phyloP scores from a whole-genome alignment of 2,113 vertebrate genomes.

The Etheostoma spectabile region DNA sequence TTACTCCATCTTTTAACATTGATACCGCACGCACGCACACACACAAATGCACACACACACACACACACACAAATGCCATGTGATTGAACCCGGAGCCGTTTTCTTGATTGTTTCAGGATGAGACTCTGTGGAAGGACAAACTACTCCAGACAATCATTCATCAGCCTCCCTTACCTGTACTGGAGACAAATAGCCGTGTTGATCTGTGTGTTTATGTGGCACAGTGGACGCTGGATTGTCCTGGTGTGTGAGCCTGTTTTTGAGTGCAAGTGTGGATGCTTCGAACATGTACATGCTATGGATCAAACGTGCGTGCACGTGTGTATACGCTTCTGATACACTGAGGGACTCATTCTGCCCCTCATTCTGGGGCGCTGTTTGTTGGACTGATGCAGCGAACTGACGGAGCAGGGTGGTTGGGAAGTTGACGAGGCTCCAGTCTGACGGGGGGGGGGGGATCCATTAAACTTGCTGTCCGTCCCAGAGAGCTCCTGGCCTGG shows the following conservation, averaged over 20 bases:
- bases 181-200: conserved; percentile 47
- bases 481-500: conserved; percentile 37
- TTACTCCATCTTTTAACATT: conserved; percentile 35
- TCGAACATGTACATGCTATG: background rate
- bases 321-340: background rate
- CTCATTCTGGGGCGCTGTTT: background rate
- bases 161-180: conserved; percentile 51
- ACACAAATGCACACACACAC: conserved; percentile 2
- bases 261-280: background rate
- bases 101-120: conserved; percentile 13
- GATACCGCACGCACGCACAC: conserved; percentile 6
- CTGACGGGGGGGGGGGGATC: conserved; percentile 22
- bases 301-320: background rate
- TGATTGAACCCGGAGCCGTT: conserved; percentile 13
- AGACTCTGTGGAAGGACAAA: conserved; percentile 47
- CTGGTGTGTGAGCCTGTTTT: background rate
- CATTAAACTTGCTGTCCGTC: conserved; percentile 40
- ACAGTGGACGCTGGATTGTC: background rate
- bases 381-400: conserved; percentile 31
- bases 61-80: conserved; percentile 3
- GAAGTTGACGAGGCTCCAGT: no score
- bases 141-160: conserved; percentile 23
- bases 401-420: conserved; percentile 14
- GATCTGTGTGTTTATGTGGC: conserved; percentile 27
- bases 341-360: background rate